phyloP scores from a whole-genome alignment of 2,113 vertebrate genomes.

The Podarcis muralis region DNA sequence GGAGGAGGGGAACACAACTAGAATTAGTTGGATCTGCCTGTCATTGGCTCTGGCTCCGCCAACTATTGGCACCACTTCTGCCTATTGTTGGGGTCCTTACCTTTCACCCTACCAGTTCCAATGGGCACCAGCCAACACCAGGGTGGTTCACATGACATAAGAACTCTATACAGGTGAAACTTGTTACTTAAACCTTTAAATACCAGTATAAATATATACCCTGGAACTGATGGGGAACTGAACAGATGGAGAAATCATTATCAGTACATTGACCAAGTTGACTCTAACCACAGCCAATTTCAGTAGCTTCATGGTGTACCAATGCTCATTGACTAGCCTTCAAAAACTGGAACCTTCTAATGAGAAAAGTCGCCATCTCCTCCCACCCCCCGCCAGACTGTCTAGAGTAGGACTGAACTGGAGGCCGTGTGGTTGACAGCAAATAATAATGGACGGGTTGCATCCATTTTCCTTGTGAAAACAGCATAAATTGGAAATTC shows the following conservation, averaged over 20 bases:
- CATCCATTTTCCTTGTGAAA: conserved; percentile 70
- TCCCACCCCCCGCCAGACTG: conserved; percentile 29
- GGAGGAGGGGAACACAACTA: no score
- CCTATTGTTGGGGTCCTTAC: no score
- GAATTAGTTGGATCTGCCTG: no score
- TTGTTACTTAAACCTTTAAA: not conserved
- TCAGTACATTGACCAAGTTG: not conserved
- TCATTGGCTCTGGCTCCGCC: no score
- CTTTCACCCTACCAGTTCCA: no score
- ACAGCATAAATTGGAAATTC: conserved; percentile 72
- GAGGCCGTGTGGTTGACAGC: conserved; percentile 55
- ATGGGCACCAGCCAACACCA: no score
- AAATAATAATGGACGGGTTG: conserved; percentile 62
- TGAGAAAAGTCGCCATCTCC: conserved; percentile 35
- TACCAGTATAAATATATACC: not conserved
- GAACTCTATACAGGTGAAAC: not conserved
- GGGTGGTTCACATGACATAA: no score
- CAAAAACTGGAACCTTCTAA: conserved; percentile 33
- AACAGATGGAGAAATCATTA: not conserved
- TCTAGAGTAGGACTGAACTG: conserved; percentile 39
- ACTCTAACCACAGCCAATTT: not conserved
- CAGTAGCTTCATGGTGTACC: not conserved
- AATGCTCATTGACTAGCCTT: conserved; percentile 37
- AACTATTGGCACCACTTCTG: no score
- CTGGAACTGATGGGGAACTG: conserved; percentile 26